These are phyloP conservation scores for Xiphophorus birchmanni DNA, from an alignment of 2,797 vertebrate species.

Conservation along the genomic window DNA sequence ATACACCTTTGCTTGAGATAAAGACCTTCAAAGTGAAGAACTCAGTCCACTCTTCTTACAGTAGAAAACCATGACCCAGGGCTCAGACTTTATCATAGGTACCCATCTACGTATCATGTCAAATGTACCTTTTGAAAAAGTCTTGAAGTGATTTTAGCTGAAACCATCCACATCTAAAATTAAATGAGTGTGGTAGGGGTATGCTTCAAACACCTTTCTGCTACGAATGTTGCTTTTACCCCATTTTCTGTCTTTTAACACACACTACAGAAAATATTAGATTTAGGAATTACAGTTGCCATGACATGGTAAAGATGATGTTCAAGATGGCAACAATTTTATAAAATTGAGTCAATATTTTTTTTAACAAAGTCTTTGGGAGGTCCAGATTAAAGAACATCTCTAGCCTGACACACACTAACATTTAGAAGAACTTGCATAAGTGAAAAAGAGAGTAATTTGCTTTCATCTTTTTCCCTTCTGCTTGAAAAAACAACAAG, in stretches of 20 bases:
- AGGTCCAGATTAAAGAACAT: neutral
- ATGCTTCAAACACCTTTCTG: neutral
- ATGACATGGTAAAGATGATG: neutral
- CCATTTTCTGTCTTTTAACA: neutral
- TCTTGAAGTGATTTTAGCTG: neutral
- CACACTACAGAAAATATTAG: neutral
- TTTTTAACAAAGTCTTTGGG: neutral
- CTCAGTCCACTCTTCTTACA: neutral
- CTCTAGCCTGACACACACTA: neutral
- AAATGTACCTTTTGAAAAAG: neutral
- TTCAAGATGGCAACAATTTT: neutral
- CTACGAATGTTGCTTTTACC: neutral
- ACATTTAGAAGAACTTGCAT: neutral
- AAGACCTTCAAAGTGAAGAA: neutral
- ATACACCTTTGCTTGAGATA: neutral
- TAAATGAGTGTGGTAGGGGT: neutral
- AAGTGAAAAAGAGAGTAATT: neutral
- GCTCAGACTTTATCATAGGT: neutral
- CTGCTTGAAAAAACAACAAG: slow-evolving; percentile 17
- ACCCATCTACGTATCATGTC: too few species aligned
- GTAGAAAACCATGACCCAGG: neutral
- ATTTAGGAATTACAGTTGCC: neutral
- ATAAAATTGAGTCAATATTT: neutral
- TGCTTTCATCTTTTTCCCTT: slow-evolving; percentile 2
- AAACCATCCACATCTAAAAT: neutral